Evolutionary conservation across 2,113 vertebrate species (phyloP), one percentile per base, ranked within the genome.

Genomic region (Sterrhoptilus dennistouni): DNA sequence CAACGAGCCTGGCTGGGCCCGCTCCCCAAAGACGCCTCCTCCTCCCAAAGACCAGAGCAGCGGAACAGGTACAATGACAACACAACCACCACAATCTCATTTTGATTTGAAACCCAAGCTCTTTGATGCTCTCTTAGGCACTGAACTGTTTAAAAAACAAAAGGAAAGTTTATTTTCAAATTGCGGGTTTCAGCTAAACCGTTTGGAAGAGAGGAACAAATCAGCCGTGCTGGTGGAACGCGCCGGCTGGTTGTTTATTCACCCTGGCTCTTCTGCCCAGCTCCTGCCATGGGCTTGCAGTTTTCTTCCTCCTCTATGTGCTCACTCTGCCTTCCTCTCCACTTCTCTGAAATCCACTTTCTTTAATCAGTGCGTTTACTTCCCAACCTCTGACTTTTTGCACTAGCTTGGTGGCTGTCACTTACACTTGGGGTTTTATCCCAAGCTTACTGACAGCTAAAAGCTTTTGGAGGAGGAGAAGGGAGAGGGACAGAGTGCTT

Each of bases 11-110:
- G 70, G 93, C 94, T 85, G 94, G 97, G 90, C 95, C 72, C 5
- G 89, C 53, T 97, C 97, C 96, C 96, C 87, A 96, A 96, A 96
- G 97, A 93, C 35, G 3, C 91, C 85, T 86, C 90, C 91, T 93
- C 89, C 87, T 96, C 89, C 88, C 91, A 16, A 88, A 93, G 96
- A 91, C 96, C 91, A 96, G 42, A 87, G 96, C 82, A 63, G 94
- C 25, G 79, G 95, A 97, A 97, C 93, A 89, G 92, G 70, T 66
- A 90, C 54, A 83, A 42, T 81, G 94, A 95, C 95, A 95, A 93
- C 86, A 45, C 81, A 83, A 80, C 81, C 66, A 20, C 87, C 25
- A 53, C 93, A 82, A 20, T 65, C 91, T 91, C 87, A 14, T 79
- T 90, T 83, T 69, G 79, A 93, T 93, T 87, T 76, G 89, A 91